Percentiles rank a stretch among this genome's conserved stretches.
Conservation (phyloP, 2,113 vertebrate species). For the Puntigrus tetrazona region DNA sequence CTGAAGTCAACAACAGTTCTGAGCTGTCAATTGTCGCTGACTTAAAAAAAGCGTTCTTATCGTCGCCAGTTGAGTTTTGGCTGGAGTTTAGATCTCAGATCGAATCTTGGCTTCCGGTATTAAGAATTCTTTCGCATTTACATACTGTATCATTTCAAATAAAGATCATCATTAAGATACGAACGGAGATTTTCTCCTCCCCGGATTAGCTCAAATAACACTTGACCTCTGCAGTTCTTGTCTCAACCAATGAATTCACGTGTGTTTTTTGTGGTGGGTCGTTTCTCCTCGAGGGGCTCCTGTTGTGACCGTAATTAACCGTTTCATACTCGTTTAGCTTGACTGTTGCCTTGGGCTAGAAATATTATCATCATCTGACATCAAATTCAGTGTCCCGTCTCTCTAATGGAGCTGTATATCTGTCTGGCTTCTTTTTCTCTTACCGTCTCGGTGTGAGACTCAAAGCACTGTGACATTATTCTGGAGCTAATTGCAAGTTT, state of each 20-base stretch:
- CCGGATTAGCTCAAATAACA: neutral
- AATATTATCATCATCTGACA: constrained; percentile 2
- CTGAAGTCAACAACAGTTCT: neutral
- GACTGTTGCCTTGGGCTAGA: constrained; percentile 6
- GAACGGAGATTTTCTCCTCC: neutral
- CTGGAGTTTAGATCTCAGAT: neutral
- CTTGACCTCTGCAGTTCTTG: constrained; percentile 14
- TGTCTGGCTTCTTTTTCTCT: neutral
- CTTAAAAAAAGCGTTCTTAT: neutral
- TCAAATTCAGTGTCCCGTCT: neutral
- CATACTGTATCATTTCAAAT: neutral
- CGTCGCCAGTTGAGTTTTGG: neutral
- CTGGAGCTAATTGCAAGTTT: constrained; percentile 23
- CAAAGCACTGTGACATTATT: neutral
- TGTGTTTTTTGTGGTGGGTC: neutral
- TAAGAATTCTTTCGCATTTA: neutral
- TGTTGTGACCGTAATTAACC: neutral
- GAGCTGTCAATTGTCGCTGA: neutral
- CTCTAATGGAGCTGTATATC: neutral
- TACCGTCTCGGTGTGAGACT: neutral
- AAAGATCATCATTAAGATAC: constrained; percentile 5
- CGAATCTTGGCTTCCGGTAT: neutral
- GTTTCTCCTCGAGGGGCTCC: neutral
- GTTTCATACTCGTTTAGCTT: constrained; percentile 11
- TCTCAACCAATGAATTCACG: neutral